These are phyloP conservation scores for Delichon dasypus DNA, from an alignment of 2,797 vertebrate genomes.

Conservation along the genomic window DNA sequence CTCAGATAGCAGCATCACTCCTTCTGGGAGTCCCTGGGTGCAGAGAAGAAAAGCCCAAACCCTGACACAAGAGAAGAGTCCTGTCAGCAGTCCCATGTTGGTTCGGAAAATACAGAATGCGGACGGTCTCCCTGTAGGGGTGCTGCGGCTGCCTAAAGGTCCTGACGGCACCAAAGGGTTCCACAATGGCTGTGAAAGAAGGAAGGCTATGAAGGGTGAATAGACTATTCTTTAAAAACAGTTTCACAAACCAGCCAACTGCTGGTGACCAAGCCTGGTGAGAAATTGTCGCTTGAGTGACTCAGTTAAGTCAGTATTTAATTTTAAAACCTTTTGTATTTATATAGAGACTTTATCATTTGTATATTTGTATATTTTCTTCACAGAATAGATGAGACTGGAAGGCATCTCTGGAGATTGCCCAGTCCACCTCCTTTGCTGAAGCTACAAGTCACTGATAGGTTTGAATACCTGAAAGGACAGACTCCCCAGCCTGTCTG, in stretches of 20 bases:
- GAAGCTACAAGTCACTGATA: not conserved
- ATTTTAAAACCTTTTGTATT: constrained; percentile 67
- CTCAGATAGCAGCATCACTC: constrained; percentile 94
- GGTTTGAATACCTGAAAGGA: not conserved
- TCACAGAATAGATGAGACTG: not conserved
- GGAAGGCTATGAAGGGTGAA: constrained; percentile 64
- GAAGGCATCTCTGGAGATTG: not conserved
- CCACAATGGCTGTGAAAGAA: constrained; percentile 80
- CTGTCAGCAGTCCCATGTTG: constrained; percentile 86
- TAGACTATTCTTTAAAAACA: not conserved
- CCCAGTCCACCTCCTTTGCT: not conserved
- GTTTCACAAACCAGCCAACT: not conserved
- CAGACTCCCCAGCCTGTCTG: not conserved
- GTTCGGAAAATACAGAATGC: constrained; percentile 88
- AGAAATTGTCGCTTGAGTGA: not conserved
- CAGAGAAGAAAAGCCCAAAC: constrained; percentile 88
- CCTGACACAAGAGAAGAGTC: constrained; percentile 89
- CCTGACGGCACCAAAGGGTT: constrained; percentile 95
- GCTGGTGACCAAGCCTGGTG: constrained; percentile 10
- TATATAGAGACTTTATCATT: constrained; percentile 38
- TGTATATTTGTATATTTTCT: constrained; percentile 64
- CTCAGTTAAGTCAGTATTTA: constrained; percentile 56
- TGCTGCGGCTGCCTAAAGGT: constrained; percentile 88
- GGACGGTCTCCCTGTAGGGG: constrained; percentile 87
- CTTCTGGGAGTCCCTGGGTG: constrained; percentile 95